These are phyloP conservation scores for Sebastes diaconus DNA, from an alignment of 2,797 vertebrate genomes.

Conservation along the genomic window DNA sequence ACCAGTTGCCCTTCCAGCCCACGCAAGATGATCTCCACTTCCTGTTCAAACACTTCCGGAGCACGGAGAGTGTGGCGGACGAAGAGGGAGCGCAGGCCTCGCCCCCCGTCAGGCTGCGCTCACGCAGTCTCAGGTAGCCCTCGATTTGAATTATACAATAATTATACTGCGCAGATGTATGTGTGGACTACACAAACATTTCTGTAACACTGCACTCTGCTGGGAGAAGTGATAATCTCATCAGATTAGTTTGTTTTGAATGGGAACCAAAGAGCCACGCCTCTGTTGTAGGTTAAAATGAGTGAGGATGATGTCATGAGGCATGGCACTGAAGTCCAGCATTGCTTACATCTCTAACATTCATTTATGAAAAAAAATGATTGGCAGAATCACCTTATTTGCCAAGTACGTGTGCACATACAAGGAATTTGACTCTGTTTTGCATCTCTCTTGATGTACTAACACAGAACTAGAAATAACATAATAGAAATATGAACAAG, in stretches of 20 bases:
- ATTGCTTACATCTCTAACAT: no score
- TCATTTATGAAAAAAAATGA: no score
- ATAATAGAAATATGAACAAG: neutral
- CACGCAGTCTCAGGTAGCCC: slow-evolving; percentile 91
- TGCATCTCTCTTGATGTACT: neutral
- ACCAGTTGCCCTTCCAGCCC: slow-evolving; percentile 93
- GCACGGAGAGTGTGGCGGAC: slow-evolving; percentile 88
- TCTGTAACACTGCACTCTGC: neutral
- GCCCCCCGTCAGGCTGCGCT: slow-evolving; percentile 85
- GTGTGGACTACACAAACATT: neutral
- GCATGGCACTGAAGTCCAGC: neutral
- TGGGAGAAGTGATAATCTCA: neutral
- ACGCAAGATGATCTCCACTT: slow-evolving; percentile 92
- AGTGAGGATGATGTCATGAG: neutral
- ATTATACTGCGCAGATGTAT: neutral
- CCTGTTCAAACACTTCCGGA: slow-evolving; percentile 94
- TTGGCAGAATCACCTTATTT: neutral
- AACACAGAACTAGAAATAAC: neutral
- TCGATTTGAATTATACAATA: neutral
- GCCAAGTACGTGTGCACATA: neutral
- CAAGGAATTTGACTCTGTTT: neutral
- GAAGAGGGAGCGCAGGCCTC: slow-evolving; percentile 83
- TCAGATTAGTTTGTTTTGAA: neutral
- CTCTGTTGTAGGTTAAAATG: neutral
- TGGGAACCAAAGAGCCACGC: neutral